Evolutionary conservation across 1,140 invertebrate genomes (phyloP).

Genomic region (Uloborus diversus): DNA sequence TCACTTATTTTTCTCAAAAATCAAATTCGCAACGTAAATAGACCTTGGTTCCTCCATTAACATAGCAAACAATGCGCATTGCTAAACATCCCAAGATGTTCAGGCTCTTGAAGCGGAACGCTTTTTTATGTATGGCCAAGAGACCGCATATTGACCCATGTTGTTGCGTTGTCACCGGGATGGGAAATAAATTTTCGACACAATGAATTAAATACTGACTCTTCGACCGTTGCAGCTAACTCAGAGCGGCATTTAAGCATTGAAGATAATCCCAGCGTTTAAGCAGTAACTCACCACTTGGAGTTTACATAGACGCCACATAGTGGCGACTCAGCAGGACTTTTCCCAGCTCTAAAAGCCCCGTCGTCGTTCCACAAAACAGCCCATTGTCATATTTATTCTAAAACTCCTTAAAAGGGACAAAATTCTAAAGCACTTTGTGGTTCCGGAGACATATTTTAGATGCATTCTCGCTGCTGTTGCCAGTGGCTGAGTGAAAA

Average conservation of each 20-base stretch:
- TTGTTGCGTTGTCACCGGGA: background rate
- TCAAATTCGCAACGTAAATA: too few relatives aligned
- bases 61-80: too few relatives aligned
- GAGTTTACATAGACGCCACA: constrained; percentile 34
- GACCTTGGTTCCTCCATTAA: too few relatives aligned
- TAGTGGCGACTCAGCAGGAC: constrained; percentile 25
- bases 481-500: too few relatives aligned
- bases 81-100: too few relatives aligned
- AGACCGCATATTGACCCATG: background rate
- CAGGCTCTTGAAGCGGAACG: too few relatives aligned
- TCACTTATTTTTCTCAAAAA: too few relatives aligned
- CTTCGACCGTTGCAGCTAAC: background rate
- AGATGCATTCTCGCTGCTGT: background rate
- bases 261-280: constrained; percentile 35
- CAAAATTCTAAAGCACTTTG: constrained; percentile 49
- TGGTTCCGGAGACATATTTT: constrained; percentile 41
- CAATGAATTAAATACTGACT: background rate
- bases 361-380: background rate
- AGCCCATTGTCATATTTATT: constrained; percentile 30
- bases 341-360: constrained; percentile 21
- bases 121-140: background rate
- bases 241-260: constrained; percentile 13
- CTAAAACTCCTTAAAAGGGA: constrained; percentile 38
- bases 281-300: constrained; percentile 32
- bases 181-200: background rate